Evolutionary conservation across 2,888 invertebrate species (phyloP).

Genomic region (Agrotis clavis): DNA sequence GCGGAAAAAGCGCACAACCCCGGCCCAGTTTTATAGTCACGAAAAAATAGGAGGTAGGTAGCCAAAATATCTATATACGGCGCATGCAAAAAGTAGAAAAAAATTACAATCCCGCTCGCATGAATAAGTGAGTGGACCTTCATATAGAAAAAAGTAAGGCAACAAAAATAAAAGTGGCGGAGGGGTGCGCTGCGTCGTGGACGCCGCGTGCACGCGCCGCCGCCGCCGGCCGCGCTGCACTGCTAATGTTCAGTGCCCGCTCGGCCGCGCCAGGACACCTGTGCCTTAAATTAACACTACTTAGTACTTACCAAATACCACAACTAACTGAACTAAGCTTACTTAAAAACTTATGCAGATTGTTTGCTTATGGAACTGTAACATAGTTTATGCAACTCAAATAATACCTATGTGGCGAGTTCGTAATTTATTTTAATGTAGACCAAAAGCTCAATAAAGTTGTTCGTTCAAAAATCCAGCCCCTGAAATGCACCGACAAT

Average conservation of each 20-base stretch:
- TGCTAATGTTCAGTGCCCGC: slow-evolving; percentile 37
- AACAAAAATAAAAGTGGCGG: slow-evolving; percentile 81
- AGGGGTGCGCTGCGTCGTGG: slow-evolving; percentile 65
- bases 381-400: slow-evolving; percentile 7
- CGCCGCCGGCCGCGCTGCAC: slow-evolving; percentile 38
- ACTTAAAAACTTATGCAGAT: slow-evolving; percentile 12
- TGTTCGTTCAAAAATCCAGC: not conserved
- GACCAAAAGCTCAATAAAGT: slow-evolving; percentile 2
- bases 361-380: slow-evolving; percentile 14
- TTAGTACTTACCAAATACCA: slow-evolving; percentile 3
- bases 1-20: slow-evolving; percentile 89
- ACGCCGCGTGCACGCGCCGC: slow-evolving; percentile 42
- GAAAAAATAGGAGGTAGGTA: slow-evolving; percentile 89
- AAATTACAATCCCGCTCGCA: slow-evolving; percentile 89
- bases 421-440: not conserved
- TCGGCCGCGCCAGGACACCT: slow-evolving; percentile 34
- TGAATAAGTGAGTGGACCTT: slow-evolving; percentile 90
- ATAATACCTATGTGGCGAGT: not conserved
- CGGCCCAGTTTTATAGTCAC: slow-evolving; percentile 89
- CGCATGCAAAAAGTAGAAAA: slow-evolving; percentile 85
- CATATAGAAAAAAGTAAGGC: slow-evolving; percentile 87
- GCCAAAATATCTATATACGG: slow-evolving; percentile 90
- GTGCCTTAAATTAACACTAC: slow-evolving; percentile 41
- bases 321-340: not conserved
- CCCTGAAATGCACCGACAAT: not conserved